A percentile compares a stretch with the other conserved stretches of the same genome.
Conservation (phyloP, 2,888 invertebrate genomes). For the Maniola hyperantus region DNA sequence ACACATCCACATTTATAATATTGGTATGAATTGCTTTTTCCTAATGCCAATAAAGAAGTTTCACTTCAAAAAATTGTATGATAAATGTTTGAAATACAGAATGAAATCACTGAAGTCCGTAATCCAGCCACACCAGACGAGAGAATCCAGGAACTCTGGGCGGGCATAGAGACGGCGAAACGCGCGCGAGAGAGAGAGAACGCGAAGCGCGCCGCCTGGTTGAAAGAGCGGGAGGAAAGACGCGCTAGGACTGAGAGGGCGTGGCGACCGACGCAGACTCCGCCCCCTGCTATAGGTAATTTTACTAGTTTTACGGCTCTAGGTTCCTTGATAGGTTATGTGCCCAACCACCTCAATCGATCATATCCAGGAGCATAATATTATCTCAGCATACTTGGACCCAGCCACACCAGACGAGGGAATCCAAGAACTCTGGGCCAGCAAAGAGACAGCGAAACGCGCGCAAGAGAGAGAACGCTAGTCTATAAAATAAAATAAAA, state of each 20-base stretch:
- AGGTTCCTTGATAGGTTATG: too few relatives aligned
- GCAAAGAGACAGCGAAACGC: slow-evolving; percentile 88
- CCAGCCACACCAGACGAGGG: slow-evolving; percentile 86
- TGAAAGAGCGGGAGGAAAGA: slow-evolving; percentile 85
- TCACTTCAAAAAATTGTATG: too few relatives aligned
- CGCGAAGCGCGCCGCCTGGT: slow-evolving; percentile 83
- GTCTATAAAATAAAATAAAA: too few relatives aligned
- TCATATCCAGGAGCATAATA: too few relatives aligned
- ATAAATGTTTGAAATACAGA: slow-evolving; percentile 55
- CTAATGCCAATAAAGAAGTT: too few relatives aligned
- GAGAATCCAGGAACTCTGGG: slow-evolving; percentile 88
- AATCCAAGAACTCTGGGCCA: slow-evolving; percentile 87
- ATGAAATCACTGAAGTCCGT: slow-evolving; percentile 75
- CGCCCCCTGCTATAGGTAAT: slow-evolving; percentile 26
- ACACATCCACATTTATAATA: too few relatives aligned
- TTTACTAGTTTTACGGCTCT: too few relatives aligned
- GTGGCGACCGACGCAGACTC: slow-evolving; percentile 76
- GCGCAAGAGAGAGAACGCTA: slow-evolving; percentile 88
- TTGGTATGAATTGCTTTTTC: too few relatives aligned
- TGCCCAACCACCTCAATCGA: too few relatives aligned
- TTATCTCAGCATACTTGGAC: too few relatives aligned
- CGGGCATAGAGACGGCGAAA: slow-evolving; percentile 87
- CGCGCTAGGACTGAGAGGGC: slow-evolving; percentile 83
- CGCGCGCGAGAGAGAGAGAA: slow-evolving; percentile 87
- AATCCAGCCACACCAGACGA: slow-evolving; percentile 85